A percentile compares a stretch with the other conserved stretches of the same genome.
phyloP scores from a whole-genome alignment of 2,797 vertebrate genomes.

The Cottoperca gobio region DNA sequence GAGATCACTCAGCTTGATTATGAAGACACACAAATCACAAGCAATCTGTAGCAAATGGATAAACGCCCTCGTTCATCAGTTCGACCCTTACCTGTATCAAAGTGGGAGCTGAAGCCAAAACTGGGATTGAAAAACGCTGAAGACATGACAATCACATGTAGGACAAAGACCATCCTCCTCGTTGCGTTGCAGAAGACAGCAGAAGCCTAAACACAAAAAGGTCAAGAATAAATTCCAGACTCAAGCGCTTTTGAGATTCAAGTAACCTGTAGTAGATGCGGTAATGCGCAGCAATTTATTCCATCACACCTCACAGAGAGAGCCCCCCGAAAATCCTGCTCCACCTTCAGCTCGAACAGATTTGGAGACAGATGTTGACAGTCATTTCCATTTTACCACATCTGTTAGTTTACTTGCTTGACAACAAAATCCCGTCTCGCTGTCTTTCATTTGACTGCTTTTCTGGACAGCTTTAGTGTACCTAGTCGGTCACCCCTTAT shows the following conservation, averaged over 20 bases:
- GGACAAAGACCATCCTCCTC: slow-evolving; percentile 84
- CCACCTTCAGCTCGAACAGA: slow-evolving; percentile 67
- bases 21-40: not conserved
- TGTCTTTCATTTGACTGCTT: slow-evolving; percentile 25
- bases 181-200: slow-evolving; percentile 62
- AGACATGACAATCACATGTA: slow-evolving; percentile 89
- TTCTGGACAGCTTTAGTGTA: slow-evolving; percentile 25
- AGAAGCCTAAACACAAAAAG: slow-evolving; percentile 53
- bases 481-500: slow-evolving; percentile 46
- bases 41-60: slow-evolving; percentile 12
- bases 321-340: slow-evolving; percentile 58
- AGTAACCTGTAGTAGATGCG: slow-evolving; percentile 36
- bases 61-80: not conserved
- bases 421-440: slow-evolving; percentile 22
- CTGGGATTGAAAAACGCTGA: slow-evolving; percentile 94
- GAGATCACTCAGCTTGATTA: slow-evolving; percentile 7
- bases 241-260: slow-evolving; percentile 64
- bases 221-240: slow-evolving; percentile 54
- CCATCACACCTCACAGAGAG: slow-evolving; percentile 64
- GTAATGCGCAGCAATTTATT: slow-evolving; percentile 76
- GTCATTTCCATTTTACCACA: slow-evolving; percentile 66
- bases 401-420: slow-evolving; percentile 48
- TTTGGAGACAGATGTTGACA: slow-evolving; percentile 72
- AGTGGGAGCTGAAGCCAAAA: slow-evolving; percentile 97
- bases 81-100: slow-evolving; percentile 91